Base-by-base conservation (phyloP, 2,113 vertebrate species). In the Epinephelus fuscoguttatus region DNA sequence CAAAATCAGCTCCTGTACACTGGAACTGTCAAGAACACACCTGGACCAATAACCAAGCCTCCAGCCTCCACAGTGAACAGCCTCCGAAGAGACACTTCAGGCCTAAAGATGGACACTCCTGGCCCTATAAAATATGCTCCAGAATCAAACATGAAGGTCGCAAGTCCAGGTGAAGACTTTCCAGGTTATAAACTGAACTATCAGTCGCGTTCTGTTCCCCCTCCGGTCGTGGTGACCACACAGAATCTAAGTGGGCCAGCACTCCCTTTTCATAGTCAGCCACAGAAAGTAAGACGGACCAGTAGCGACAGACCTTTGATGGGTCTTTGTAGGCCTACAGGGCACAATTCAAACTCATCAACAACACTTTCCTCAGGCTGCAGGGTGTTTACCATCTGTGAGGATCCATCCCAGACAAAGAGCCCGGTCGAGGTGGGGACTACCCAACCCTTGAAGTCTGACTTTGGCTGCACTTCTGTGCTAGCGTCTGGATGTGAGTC, bases 171-270 rank as follows among this genome's bases (percentile, higher is more conserved):
- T 40, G 30, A 70, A 55, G 50, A 70, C 30, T 40, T 70, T 23
- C 68, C 19, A 37, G 68, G 50, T 70, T 37, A 40, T 40, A 70
- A 40, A 40, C n/a, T 40, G 30, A 55, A 19, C 66, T 27, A n/a
- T 40, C 68, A 10, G 23, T 75, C 78, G 30, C 25, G 75, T 60
- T 73, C 83, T 8, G 59, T 17, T 19, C 71, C 82, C 3, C 10
- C 90, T 67, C 87, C 87, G 0, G 80, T 94, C 23, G 93, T 96
- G 70, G 93, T 95, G 62, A 96, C 95, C 2, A 95, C 94, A n/a
- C 92, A 95, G 80, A 96, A 89, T 77, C 64, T 93, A 25, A 94
- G 93, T 27, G 92, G 86, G 56, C 92, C 89, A 10, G 82, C 61
- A 25, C 57, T 91, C 50, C 37, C 84, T 63, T 92, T 93, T 78